These are phyloP conservation scores for Hylia prasina DNA, from an alignment of 2,113 vertebrate genomes.

Conservation along the genomic window DNA sequence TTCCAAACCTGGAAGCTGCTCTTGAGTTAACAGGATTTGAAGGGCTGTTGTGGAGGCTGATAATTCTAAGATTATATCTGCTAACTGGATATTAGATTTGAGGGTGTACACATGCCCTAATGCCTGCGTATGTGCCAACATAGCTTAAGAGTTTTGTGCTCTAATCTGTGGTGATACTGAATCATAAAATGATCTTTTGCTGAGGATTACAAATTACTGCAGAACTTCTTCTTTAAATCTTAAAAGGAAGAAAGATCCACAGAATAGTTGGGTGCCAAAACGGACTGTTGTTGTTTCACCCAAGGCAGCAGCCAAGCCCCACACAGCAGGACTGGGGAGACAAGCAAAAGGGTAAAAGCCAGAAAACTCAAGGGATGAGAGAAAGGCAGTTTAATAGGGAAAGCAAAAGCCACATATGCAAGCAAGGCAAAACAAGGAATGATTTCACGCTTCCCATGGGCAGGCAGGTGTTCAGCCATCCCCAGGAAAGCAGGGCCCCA, in stretches of 20 bases:
- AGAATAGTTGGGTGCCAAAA: not conserved
- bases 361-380: not conserved
- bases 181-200: not conserved
- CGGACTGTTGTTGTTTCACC: not conserved
- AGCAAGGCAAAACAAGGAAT: not conserved
- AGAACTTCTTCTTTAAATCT: not conserved
- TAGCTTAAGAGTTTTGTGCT: not conserved
- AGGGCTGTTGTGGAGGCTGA: not conserved
- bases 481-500: not conserved
- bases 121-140: accelerated
- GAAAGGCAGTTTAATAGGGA: not conserved
- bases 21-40: not conserved
- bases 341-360: not conserved
- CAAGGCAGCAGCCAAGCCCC: not conserved
- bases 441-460: not conserved
- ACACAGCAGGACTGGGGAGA: accelerated
- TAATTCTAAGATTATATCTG: not conserved
- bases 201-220: not conserved
- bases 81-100: not conserved
- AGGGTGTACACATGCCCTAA: not conserved
- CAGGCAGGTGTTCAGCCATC: not conserved
- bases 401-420: not conserved
- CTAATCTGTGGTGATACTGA: not conserved
- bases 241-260: not conserved
- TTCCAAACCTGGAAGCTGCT: not conserved